A percentile compares a stretch with the other conserved stretches of the same genome.
phyloP scores from a whole-genome alignment of 2,113 vertebrate species.

The Misgurnus mizolepis region DNA sequence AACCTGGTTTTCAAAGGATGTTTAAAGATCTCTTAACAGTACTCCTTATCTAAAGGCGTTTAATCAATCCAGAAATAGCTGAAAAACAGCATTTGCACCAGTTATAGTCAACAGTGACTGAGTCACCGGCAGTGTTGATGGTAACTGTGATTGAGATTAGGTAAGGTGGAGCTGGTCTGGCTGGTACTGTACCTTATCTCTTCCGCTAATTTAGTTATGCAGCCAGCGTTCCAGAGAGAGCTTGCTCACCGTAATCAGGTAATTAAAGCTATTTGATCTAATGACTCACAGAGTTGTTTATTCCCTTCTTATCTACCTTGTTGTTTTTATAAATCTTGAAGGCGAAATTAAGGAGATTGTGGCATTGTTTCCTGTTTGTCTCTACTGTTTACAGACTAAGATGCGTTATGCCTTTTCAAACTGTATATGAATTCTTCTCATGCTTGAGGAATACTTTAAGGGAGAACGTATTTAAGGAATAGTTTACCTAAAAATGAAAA shows the following conservation, averaged over 20 bases:
- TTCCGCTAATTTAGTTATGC: conserved; percentile 91
- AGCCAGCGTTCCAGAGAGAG: conserved; percentile 93
- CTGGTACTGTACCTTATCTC: conserved; percentile 91
- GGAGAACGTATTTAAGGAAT: no score
- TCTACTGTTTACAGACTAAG: neutral
- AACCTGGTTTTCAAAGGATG: conserved; percentile 9
- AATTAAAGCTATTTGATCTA: conserved; percentile 96
- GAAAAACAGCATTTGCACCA: conserved; percentile 68
- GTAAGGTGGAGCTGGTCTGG: conserved; percentile 93
- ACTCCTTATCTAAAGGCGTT: conserved; percentile 21
- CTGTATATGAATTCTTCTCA: neutral
- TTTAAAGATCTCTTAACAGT: conserved; percentile 6
- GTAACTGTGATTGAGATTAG: conserved; percentile 92
- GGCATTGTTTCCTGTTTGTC: conserved; percentile 20
- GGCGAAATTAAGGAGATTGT: conserved; percentile 41
- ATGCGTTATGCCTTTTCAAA: neutral
- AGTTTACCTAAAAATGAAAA: no score
- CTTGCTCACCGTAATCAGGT: conserved; percentile 89
- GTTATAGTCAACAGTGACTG: conserved; percentile 86
- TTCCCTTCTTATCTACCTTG: conserved; percentile 72
- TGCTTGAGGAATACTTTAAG: no score
- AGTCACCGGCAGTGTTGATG: conserved; percentile 89
- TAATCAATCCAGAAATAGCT: conserved; percentile 16
- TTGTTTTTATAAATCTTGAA: conserved; percentile 56
- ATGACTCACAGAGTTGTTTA: conserved; percentile 88